These are phyloP conservation scores for Cyanocitta stelleri DNA, from an alignment of 2,113 vertebrate genomes.

Conservation along the genomic window DNA sequence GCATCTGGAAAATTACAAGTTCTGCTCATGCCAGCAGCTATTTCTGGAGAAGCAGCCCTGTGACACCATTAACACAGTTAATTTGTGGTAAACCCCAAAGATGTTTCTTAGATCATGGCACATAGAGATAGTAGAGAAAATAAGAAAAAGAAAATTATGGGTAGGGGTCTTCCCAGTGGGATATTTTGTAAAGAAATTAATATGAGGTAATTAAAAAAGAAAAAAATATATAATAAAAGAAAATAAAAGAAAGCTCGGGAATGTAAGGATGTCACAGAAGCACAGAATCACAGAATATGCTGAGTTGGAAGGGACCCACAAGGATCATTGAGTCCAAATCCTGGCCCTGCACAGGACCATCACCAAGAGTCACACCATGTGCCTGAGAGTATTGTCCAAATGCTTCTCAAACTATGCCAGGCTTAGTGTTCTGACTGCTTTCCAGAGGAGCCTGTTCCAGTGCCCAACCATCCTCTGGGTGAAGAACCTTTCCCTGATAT, in stretches of 20 bases:
- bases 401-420: background rate
- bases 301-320: background rate
- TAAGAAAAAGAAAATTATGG: background rate
- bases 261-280: background rate
- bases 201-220: background rate
- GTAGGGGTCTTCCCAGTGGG: background rate
- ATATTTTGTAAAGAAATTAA: background rate
- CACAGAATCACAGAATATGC: background rate
- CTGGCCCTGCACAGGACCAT: background rate
- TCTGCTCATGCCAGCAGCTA: background rate
- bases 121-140: background rate
- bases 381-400: background rate
- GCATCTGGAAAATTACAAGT: background rate
- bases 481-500: background rate
- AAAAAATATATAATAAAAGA: no score
- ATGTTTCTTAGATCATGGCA: background rate
- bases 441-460: background rate
- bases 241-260: background rate
- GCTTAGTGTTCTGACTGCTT: background rate
- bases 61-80: constrained; percentile 27
- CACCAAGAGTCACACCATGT: background rate
- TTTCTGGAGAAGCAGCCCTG: constrained; percentile 9
- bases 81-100: constrained; percentile 6
- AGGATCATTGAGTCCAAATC: background rate
- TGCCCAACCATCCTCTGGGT: background rate